A percentile compares a stretch with the other conserved stretches of the same genome.
Evolutionary conservation across 2,797 vertebrate genomes (phyloP).

Genomic region (Diplodus sargus): DNA sequence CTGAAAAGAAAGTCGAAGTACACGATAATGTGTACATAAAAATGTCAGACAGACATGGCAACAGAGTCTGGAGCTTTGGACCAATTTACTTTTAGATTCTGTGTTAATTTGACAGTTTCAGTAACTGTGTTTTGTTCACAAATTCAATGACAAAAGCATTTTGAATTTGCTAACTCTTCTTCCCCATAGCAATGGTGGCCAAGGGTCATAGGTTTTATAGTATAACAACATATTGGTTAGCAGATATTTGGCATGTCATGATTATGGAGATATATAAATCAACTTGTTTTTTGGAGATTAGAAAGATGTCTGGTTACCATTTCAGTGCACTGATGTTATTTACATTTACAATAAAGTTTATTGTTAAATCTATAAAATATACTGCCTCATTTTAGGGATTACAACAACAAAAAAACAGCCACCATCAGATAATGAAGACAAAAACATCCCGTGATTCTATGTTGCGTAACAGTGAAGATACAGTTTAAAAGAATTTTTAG

Average conservation of each 20-base stretch:
- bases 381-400: too few species aligned
- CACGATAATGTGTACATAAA: too few species aligned
- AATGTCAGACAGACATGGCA: too few species aligned
- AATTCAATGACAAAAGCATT: background rate
- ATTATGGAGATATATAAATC: too few species aligned
- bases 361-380: too few species aligned
- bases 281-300: too few species aligned
- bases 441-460: background rate
- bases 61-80: background rate
- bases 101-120: background rate
- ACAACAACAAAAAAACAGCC: background rate
- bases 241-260: too few species aligned
- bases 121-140: background rate
- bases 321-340: too few species aligned
- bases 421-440: background rate
- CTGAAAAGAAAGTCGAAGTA: too few species aligned
- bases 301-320: too few species aligned
- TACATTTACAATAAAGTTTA: too few species aligned
- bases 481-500: background rate
- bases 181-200: background rate
- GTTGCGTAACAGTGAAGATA: background rate
- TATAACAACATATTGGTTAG: too few species aligned
- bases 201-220: background rate
- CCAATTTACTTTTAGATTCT: background rate
- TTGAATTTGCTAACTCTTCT: background rate